Base-by-base conservation (phyloP, 2,888 invertebrate species). In the Erebia epiphron region DNA sequence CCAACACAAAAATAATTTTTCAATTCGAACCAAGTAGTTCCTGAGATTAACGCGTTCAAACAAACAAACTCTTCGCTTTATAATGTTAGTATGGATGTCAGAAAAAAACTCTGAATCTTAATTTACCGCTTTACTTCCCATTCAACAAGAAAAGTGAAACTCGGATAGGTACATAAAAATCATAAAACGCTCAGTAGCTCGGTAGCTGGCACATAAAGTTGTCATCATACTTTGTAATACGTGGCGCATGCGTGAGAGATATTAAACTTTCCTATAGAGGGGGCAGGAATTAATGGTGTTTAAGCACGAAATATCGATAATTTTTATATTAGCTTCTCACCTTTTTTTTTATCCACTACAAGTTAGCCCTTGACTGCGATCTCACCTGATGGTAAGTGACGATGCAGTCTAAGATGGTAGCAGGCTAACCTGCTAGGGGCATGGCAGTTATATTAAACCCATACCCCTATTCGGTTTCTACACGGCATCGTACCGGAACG, bases 281-380 rank as follows among this genome's bases (percentile, higher is more conserved):
- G 58, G 52, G 58, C n/a, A 65, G 21, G 65, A 60, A 26, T 60
- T 58, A 65, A 69, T 57, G 60, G 69, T 41, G n/a, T 58, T 41
- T 21, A 41, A 18, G 9, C 60, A 60, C 54, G 60, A 60, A n/a
- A 52, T 54, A 52, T 14, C 50, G 41, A 58, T 50, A 21, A 35
- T 26, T 21, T 60, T 64, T 69, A 65, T 69, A 69, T 69, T 52
- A 52, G 52, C 50, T 49, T 58, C 57, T 21, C 58, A 58, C 16
- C 3, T 54, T 10, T 10, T 62, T 50, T 62, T 54, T 69, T 21
- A 43, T 41, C 11, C n/a, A n/a, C n/a, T n/a, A n/a, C n/a, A n/a
- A n/a, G n/a, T n/a, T n/a, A n/a, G n/a, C n/a, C n/a, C n/a, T n/a
- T n/a, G n/a, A n/a, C n/a, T n/a, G n/a, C n/a, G n/a, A n/a, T n/a